Conservation (phyloP, 2,797 vertebrate genomes). For the Pseudocheirus occidentalis region DNA sequence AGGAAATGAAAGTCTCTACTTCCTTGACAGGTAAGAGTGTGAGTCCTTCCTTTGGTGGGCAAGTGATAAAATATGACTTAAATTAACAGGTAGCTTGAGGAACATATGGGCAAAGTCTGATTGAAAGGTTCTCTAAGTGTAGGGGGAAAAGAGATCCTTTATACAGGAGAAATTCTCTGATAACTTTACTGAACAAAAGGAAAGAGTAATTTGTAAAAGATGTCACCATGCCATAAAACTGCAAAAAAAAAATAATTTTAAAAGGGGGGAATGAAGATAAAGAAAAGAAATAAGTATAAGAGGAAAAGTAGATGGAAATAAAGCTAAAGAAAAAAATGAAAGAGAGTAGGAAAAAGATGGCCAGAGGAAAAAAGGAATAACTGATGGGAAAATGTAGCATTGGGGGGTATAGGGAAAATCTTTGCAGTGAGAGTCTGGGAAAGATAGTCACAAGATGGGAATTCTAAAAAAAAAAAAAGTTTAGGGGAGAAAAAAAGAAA, state of each 20-base stretch:
- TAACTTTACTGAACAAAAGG: background rate
- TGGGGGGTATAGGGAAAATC: background rate
- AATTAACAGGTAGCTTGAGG: slow-evolving; percentile 73
- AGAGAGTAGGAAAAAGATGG: background rate
- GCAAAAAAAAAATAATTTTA: background rate
- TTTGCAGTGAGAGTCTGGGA: background rate
- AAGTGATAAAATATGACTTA: slow-evolving; percentile 70
- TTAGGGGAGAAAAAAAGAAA: slow-evolving; percentile 14
- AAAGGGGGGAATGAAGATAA: background rate
- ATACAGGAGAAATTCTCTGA: slow-evolving; percentile 40
- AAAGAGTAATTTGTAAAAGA: slow-evolving; percentile 47
- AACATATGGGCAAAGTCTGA: slow-evolving; percentile 68
- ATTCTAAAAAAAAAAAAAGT: slow-evolving; percentile 45
- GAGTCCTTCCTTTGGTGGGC: slow-evolving; percentile 57
- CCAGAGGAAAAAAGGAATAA: background rate
- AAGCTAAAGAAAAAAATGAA: slow-evolving; percentile 22
- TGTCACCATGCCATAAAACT: background rate
- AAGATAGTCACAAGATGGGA: background rate
- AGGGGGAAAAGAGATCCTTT: slow-evolving; percentile 42
- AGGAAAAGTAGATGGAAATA: background rate
- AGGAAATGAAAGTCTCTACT: slow-evolving; percentile 81
- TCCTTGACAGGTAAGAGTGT: slow-evolving; percentile 63
- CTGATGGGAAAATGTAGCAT: background rate
- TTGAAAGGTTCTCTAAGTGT: slow-evolving; percentile 57
- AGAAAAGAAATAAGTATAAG: background rate